Conservation (phyloP, 2,888 invertebrate species). For the Trilocha varians region DNA sequence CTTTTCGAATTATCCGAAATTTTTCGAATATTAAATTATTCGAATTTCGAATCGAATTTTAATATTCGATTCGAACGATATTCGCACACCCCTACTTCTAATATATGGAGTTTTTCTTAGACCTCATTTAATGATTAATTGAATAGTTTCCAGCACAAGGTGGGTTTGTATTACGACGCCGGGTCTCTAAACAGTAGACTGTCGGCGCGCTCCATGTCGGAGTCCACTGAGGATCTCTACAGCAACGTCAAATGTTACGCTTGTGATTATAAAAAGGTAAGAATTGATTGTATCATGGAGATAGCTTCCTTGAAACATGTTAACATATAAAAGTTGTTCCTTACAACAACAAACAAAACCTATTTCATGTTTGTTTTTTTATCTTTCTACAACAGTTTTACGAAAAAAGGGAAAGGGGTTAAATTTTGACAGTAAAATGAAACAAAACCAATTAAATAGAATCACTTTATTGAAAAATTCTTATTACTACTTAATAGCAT, state of each 20-base stretch:
- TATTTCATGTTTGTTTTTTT: no score
- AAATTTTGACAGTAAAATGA: not conserved
- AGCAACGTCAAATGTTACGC: constrained; percentile 50
- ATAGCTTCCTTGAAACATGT: no score
- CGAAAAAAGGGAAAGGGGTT: not conserved
- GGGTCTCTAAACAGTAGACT: constrained; percentile 30
- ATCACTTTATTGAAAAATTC: not conserved
- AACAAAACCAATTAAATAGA: not conserved
- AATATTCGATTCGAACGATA: no score
- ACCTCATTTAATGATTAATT: not conserved
- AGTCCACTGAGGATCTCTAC: constrained; percentile 23
- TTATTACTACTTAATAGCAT: not conserved
- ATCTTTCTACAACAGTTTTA: no score
- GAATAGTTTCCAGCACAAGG: constrained; percentile 52
- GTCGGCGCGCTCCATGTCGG: constrained; percentile 27
- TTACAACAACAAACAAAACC: no score
- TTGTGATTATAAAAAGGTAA: constrained; percentile 44
- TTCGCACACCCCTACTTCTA: not conserved
- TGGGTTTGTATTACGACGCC: constrained; percentile 49
- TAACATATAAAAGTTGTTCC: no score
- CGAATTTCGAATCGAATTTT: no score
- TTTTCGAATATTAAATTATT: no score
- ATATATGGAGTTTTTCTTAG: not conserved
- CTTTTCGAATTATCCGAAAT: no score
- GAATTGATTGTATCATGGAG: not conserved